These are phyloP conservation scores for Xenopus petersii DNA, from an alignment of 2,797 vertebrate species.

Conservation along the genomic window DNA sequence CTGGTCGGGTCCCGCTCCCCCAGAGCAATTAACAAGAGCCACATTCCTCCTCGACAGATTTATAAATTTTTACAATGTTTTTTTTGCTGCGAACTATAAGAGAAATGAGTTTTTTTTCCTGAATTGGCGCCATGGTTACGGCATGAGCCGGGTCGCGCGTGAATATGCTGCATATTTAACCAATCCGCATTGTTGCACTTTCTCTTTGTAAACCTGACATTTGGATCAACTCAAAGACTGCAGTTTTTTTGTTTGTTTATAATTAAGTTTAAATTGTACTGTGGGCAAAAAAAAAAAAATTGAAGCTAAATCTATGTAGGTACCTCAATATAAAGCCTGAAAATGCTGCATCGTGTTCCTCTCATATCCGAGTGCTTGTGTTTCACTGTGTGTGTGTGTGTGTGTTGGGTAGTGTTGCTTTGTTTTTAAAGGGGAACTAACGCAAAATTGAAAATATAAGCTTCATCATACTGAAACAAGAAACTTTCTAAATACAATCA, in stretches of 20 bases:
- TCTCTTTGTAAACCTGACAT: slow-evolving; percentile 77
- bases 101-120: too few species aligned
- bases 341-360: slow-evolving; percentile 96
- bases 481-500: too few species aligned
- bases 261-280: slow-evolving; percentile 72
- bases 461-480: too few species aligned
- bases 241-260: slow-evolving; percentile 31
- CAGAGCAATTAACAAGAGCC: too few species aligned
- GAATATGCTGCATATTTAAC: slow-evolving; percentile 88
- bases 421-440: slow-evolving; percentile 33
- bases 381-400: slow-evolving; percentile 12
- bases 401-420: slow-evolving; percentile 51
- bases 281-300: slow-evolving; percentile 70
- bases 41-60: too few species aligned
- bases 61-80: too few species aligned
- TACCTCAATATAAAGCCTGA: slow-evolving; percentile 97
- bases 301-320: slow-evolving; percentile 75
- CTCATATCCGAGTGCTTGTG: slow-evolving; percentile 51
- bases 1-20: too few species aligned
- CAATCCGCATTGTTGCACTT: slow-evolving; percentile 97
- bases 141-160: slow-evolving; percentile 56
- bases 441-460: too few species aligned
- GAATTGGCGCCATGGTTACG: too few species aligned
- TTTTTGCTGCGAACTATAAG: too few species aligned
- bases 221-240: slow-evolving; percentile 65